Evolutionary conservation across 1,140 invertebrate genomes (phyloP).

Genomic region (Apocrypta bakeri): DNA sequence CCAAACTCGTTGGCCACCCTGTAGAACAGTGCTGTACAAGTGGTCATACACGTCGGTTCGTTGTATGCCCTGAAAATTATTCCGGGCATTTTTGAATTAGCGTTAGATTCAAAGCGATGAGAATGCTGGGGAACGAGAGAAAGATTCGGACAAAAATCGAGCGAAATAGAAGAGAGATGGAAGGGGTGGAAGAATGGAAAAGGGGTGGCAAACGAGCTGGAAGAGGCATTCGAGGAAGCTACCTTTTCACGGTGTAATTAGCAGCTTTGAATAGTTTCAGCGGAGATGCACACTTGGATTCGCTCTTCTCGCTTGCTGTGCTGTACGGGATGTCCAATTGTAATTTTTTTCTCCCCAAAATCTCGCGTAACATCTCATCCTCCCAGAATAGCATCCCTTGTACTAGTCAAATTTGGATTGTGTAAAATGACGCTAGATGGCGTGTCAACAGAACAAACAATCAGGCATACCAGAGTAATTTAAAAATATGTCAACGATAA

Average conservation of each 20-base stretch:
- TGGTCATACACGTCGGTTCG: background rate
- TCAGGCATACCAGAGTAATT: too few species aligned
- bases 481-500: too few species aligned
- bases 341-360: too few species aligned
- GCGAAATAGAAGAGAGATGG: background rate
- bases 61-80: slow-evolving; percentile 25
- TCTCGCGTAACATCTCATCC: too few species aligned
- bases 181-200: slow-evolving; percentile 19
- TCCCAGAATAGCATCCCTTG: too few species aligned
- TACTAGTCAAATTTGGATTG: too few species aligned
- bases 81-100: slow-evolving; percentile 34
- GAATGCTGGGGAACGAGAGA: background rate
- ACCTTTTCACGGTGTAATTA: slow-evolving; percentile 40
- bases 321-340: background rate
- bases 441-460: too few species aligned
- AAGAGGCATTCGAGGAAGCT: slow-evolving; percentile 33
- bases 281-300: slow-evolving; percentile 1
- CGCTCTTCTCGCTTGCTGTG: background rate
- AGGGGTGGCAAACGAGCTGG: slow-evolving; percentile 42
- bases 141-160: background rate
- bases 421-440: too few species aligned
- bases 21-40: background rate
- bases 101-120: background rate
- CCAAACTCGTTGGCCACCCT: background rate
- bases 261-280: slow-evolving; percentile 14